Evolutionary conservation across 2,888 invertebrate species (phyloP).

Genomic region (Andrena praecox): DNA sequence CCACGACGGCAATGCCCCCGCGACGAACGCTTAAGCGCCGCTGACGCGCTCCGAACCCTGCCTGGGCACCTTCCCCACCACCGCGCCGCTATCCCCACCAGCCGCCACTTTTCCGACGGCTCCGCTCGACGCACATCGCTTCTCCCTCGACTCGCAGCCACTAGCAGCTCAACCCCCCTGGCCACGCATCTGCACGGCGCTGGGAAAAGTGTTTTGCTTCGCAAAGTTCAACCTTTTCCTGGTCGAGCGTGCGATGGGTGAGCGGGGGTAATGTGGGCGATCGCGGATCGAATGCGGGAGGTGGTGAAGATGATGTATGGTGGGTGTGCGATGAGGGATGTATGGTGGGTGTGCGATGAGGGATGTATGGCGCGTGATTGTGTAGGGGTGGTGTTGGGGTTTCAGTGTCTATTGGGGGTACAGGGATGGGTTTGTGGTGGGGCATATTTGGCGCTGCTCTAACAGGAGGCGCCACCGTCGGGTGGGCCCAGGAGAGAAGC

Average conservation of each 20-base stretch:
- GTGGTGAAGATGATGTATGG: background rate
- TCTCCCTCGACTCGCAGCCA: constrained; percentile 53
- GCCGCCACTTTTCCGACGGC: constrained; percentile 41
- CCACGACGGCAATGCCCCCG: constrained; percentile 82
- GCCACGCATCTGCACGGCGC: background rate
- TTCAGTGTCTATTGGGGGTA: too few relatives aligned
- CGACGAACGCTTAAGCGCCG: constrained; percentile 78
- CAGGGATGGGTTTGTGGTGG: too few relatives aligned
- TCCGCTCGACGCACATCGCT: constrained; percentile 72
- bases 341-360: background rate
- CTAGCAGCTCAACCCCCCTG: constrained; percentile 35
- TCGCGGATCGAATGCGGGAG: background rate
- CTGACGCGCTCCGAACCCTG: constrained; percentile 78
- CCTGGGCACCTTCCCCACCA: constrained; percentile 43
- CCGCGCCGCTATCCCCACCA: constrained; percentile 63
- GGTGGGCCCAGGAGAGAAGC: too few relatives aligned
- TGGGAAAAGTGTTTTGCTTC: background rate
- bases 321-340: too few relatives aligned
- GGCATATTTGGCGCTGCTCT: too few relatives aligned
- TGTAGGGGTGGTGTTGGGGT: too few relatives aligned
- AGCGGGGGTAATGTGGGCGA: background rate
- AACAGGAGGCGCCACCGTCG: too few relatives aligned
- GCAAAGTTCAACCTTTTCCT: constrained; percentile 7
- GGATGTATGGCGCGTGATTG: too few relatives aligned
- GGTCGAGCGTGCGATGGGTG: background rate